A percentile compares a stretch with the other conserved stretches of the same genome.
Conservation (phyloP, 2,888 invertebrate species). For the Mechanitis messenoides region DNA sequence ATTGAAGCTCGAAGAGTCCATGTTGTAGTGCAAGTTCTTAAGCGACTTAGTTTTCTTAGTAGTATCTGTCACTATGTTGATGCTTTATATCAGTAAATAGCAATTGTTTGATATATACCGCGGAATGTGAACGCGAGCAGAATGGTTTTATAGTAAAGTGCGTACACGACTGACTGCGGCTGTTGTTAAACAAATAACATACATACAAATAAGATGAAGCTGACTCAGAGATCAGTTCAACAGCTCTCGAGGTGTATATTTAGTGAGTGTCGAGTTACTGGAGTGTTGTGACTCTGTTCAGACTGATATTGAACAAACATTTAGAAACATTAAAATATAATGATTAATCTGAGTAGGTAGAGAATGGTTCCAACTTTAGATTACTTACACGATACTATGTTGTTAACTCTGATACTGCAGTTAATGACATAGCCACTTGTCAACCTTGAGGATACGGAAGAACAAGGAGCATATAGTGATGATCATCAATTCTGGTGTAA, state of each 20-base stretch:
- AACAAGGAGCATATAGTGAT: constrained; percentile 13
- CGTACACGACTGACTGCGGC: constrained; percentile 17
- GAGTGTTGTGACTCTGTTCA: constrained; percentile 15
- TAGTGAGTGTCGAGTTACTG: constrained; percentile 25
- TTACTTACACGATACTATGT: not conserved
- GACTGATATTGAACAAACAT: too few relatives aligned
- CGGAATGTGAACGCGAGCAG: constrained; percentile 17
- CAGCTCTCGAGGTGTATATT: constrained; percentile 21
- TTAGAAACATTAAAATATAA: too few relatives aligned
- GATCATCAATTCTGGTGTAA: constrained; percentile 23
- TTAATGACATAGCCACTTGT: constrained; percentile 4
- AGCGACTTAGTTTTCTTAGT: not conserved
- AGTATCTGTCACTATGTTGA: constrained; percentile 14
- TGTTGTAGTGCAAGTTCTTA: not conserved
- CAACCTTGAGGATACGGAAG: constrained; percentile 19
- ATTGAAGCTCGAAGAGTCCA: too few relatives aligned
- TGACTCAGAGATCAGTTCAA: constrained; percentile 25
- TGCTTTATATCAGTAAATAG: constrained; percentile 14
- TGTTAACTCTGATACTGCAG: not conserved
- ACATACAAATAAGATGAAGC: constrained; percentile 20
- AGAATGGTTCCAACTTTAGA: not conserved
- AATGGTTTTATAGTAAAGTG: constrained; percentile 20
- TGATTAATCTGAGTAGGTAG: too few relatives aligned
- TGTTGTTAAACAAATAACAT: constrained; percentile 23
- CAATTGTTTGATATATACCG: constrained; percentile 17